Conservation (phyloP, 2,113 vertebrate genomes). For the Hemibagrus wyckioides region DNA sequence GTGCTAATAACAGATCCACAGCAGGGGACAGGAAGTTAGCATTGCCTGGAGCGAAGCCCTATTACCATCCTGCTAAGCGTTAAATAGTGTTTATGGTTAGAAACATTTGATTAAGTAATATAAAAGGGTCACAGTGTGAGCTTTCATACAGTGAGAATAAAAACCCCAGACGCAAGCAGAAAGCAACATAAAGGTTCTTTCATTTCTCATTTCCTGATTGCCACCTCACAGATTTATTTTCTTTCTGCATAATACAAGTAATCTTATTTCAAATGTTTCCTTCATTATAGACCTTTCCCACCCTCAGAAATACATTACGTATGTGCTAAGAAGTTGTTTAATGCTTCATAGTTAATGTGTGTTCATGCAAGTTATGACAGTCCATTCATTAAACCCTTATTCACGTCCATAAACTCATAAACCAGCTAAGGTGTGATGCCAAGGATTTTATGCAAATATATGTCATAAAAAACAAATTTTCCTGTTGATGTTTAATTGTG, state of each 20-base stretch:
- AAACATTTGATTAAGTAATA: constrained; percentile 11
- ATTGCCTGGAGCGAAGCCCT: neutral
- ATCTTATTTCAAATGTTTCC: neutral
- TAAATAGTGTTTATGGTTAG: constrained; percentile 13
- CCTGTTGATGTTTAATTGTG: neutral
- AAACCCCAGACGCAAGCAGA: neutral
- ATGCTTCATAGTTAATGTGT: neutral
- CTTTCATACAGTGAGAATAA: neutral
- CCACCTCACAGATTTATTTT: neutral
- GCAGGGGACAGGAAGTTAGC: neutral
- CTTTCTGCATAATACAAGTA: neutral
- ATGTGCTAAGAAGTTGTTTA: neutral
- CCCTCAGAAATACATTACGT: neutral
- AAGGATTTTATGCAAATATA: neutral
- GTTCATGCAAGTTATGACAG: neutral
- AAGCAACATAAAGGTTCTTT: neutral
- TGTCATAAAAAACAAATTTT: neutral
- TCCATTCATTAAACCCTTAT: neutral
- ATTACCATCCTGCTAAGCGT: neutral
- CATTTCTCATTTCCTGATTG: neutral
- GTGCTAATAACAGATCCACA: neutral
- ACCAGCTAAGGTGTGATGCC: neutral
- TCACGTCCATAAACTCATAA: neutral
- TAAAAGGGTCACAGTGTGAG: neutral
- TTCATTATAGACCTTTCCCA: neutral